Percentiles rank a stretch among this genome's conserved stretches.
Evolutionary conservation across 1,140 invertebrate species (phyloP).

Genomic region (Aphelenchoides fujianensis): DNA sequence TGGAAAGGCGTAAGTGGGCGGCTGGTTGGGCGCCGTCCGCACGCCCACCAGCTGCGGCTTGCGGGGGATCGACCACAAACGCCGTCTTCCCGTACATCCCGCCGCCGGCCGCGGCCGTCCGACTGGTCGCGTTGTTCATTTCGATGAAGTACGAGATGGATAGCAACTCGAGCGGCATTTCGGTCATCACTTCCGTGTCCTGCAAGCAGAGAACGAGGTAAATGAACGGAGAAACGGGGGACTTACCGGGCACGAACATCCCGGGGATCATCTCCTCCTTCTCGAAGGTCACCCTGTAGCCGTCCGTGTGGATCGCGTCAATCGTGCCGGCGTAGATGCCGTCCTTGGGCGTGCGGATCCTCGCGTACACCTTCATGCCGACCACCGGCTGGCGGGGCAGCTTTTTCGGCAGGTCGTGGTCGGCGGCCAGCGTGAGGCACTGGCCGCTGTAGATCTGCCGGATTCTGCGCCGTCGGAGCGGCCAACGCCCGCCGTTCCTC

Average conservation of each 20-base stretch:
- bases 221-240: slow-evolving; percentile 71
- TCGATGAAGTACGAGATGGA: slow-evolving; percentile 47
- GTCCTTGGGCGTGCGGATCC: slow-evolving; percentile 86
- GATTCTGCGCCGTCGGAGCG: slow-evolving; percentile 83
- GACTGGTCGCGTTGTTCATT: slow-evolving; percentile 42
- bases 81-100: slow-evolving; percentile 15
- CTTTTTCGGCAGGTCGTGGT: slow-evolving; percentile 88
- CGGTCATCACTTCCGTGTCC: slow-evolving; percentile 51
- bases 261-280: slow-evolving; percentile 81
- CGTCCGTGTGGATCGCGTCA: slow-evolving; percentile 93
- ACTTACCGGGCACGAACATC: slow-evolving; percentile 79
- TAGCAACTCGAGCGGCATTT: slow-evolving; percentile 42
- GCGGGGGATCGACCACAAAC: slow-evolving; percentile 20
- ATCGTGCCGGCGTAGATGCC: slow-evolving; percentile 92
- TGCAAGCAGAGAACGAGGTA: slow-evolving; percentile 68
- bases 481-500: slow-evolving; percentile 87
- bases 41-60: slow-evolving; percentile 16
- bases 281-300: slow-evolving; percentile 96
- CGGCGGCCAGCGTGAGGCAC: slow-evolving; percentile 70
- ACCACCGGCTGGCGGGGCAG: slow-evolving; percentile 92
- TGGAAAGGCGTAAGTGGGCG: slow-evolving; percentile 20
- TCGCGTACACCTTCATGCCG: slow-evolving; percentile 80
- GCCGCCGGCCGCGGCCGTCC: neutral
- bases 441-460: slow-evolving; percentile 82
- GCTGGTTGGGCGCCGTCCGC: neutral